Evolutionary conservation across 2,797 vertebrate genomes (phyloP), one percentile per base, ranked within the genome.

Genomic region (Urophycis tenuis): DNA sequence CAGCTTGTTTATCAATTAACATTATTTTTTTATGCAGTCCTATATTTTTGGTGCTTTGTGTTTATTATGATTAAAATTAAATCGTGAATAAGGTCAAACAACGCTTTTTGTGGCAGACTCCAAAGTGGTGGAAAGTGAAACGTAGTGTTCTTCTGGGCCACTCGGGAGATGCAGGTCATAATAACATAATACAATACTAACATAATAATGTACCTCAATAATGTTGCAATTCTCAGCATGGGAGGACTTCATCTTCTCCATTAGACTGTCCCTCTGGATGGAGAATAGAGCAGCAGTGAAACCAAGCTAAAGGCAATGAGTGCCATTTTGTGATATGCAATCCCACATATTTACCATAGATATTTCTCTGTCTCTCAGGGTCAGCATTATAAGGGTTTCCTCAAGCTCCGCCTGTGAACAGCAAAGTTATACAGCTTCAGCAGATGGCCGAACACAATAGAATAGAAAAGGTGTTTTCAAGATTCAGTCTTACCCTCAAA

Each of bases 171-270:
- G 22, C 1, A 49, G 69, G 7, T 34, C 32, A 17, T 22, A 53
- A 73, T 19, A 81, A 82, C 70, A 34, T 82, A n/a, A n/a, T n/a
- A n/a, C n/a, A n/a, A n/a, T n/a, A n/a, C n/a, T n/a, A n/a, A n/a
- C 32, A 17, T 22, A 53, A 73, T 19, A 81, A 82, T 69, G 32
- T 82, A 94, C 93, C 88, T 93, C 90, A 19, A 93, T 91, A 49
- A 92, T 91, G 83, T 82, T 92, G 87, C 92, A 88, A 85, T 87
- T 92, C 71, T 93, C 92, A 82, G 87, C 83, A 75, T 92, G 90
- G 76, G 85, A 90, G 71, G 85, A 90, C 81, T 91, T 94, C 84
- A 94, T 86, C 79, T 92, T 92, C 77, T 92, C 88, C 85, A 93
- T 88, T 0, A 92, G 75, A 67, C 88, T 81, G 75, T 90, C 90